Conservation (phyloP, 2,113 vertebrate species). For the Lota lota region DNA sequence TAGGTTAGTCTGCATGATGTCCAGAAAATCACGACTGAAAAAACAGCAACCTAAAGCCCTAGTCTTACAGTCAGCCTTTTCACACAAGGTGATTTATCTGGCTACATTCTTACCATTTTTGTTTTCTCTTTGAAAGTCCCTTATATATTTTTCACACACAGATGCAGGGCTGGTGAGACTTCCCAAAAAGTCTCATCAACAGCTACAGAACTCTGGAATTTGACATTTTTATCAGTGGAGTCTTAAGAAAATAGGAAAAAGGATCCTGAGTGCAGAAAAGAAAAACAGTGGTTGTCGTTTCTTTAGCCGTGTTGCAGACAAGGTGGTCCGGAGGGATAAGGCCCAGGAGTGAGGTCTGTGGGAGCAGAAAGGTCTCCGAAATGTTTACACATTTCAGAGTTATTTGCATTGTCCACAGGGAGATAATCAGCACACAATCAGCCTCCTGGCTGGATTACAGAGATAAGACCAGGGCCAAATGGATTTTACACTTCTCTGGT, state of each 20-base stretch:
- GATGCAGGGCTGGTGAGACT: too few relatives aligned
- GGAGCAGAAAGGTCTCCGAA: slow-evolving; percentile 44
- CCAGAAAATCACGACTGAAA: not conserved
- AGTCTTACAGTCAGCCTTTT: too few relatives aligned
- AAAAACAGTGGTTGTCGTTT: slow-evolving; percentile 48
- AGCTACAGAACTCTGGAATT: too few relatives aligned
- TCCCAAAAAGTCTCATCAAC: too few relatives aligned
- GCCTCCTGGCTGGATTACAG: slow-evolving; percentile 59
- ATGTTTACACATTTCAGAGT: slow-evolving; percentile 67
- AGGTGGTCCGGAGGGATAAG: slow-evolving; percentile 52
- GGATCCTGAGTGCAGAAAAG: slow-evolving; percentile 34
- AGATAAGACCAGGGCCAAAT: slow-evolving; percentile 64
- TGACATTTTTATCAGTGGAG: not conserved
- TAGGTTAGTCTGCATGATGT: slow-evolving; percentile 32
- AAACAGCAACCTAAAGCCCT: too few relatives aligned
- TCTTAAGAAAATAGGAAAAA: slow-evolving; percentile 6
- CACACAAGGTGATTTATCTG: too few relatives aligned
- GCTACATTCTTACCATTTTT: too few relatives aligned
- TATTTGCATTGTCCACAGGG: slow-evolving; percentile 70
- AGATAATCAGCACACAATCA: slow-evolving; percentile 64
- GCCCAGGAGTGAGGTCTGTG: slow-evolving; percentile 29
- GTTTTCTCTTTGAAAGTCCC: too few relatives aligned
- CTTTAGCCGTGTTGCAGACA: slow-evolving; percentile 37
- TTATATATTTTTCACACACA: too few relatives aligned
- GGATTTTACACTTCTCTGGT: slow-evolving; percentile 50